Evolutionary conservation across 2,797 vertebrate genomes (phyloP).

Genomic region (Ctenosaura bakeri): DNA sequence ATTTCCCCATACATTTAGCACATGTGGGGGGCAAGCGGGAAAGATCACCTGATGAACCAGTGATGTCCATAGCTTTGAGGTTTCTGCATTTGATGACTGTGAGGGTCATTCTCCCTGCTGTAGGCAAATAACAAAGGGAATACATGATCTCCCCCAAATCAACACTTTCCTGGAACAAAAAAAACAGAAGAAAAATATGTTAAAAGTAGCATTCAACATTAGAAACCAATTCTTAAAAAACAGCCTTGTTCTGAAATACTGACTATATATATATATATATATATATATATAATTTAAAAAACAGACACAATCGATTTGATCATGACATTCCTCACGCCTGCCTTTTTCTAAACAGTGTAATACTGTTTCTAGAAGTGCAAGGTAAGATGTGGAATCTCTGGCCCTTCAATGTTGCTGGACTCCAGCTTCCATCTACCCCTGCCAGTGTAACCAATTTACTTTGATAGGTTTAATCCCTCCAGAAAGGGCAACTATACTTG

Average conservation of each 20-base stretch:
- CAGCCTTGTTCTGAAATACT: not conserved
- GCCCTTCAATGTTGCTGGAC: not conserved
- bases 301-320: not conserved
- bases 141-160: slow-evolving; percentile 99
- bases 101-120: slow-evolving; percentile 96
- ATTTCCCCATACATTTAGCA: not conserved
- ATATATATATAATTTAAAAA: not conserved
- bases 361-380: not conserved
- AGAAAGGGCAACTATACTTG: not conserved
- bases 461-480: not conserved
- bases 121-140: slow-evolving; percentile 98
- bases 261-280: too few relatives aligned
- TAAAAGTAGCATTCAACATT: slow-evolving; percentile 44
- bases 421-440: not conserved
- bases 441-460: not conserved
- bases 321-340: not conserved
- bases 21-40: not conserved
- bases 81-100: slow-evolving; percentile 99
- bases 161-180: slow-evolving; percentile 90
- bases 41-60: slow-evolving; percentile 92
- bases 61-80: slow-evolving; percentile 99
- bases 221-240: not conserved
- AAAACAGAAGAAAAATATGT: slow-evolving; percentile 48
- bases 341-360: not conserved
- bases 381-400: not conserved